Base-by-base conservation (phyloP, 92 coral and sea anemone genomes). In the Palythoa grandis region DNA sequence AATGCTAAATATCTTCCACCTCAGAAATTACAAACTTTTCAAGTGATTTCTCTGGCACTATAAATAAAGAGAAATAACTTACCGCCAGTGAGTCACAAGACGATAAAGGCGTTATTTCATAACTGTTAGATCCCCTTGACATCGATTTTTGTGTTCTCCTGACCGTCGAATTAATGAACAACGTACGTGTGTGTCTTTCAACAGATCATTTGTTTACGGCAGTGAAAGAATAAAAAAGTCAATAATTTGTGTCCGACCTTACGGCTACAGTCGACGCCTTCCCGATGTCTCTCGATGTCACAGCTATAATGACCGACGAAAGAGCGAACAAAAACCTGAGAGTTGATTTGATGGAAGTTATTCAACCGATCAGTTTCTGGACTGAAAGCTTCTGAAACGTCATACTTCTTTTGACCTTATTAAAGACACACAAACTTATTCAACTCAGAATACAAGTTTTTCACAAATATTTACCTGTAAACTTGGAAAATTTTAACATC, bases 61-160 rank as follows among this genome's bases (percentile, higher is more conserved):
- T 39, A 38, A 58, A 77, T 69, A n/a, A 54, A 63, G 25, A n/a
- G 70, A 57, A 35, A 57, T 57, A 35, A 20, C 73, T 15, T 67
- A 67, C 73, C 73, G 20, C 85, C 60, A 80, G 39, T 2, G 85
- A 80, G 39, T 80, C 85, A 29, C 85, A 22, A 66, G 75, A 66
- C 8, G 85, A 80, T 19, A 80, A 70, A 16, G 85, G 85, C 43
- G 85, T 80, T 48, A 80, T 17, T 25, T 80, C 85, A 66, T 80
- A 80, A 43, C 85, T 20, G 48, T 80, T 66, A 20, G 85, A 80
- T 8, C 47, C 14, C 48, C 85, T 80, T 65, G 73, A 48, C 85
- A 80, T 80, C 58, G 85, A 80, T 80, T 47, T 52, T 63, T 22
- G 11, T 63, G 69, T 78, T 60, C 17, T 39, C 72, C 83, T 78